These are phyloP conservation scores for Oxygymnocypris stewartii DNA, from an alignment of 2,113 vertebrate species.

Conservation along the genomic window DNA sequence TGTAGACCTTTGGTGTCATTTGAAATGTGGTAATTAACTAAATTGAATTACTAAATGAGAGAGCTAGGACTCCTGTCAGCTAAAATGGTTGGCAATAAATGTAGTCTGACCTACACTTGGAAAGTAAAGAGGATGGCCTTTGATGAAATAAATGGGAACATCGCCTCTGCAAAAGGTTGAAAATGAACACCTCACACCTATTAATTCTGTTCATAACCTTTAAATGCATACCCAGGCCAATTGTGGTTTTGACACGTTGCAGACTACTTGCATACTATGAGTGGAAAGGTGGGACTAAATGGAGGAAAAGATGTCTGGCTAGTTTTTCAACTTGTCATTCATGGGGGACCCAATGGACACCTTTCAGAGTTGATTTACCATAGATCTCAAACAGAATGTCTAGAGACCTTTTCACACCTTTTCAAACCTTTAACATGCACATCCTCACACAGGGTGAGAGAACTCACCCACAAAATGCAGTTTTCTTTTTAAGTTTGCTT, in stretches of 20 bases:
- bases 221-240: not conserved
- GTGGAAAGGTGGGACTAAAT: slow-evolving; percentile 24
- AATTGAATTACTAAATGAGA: slow-evolving; percentile 12
- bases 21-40: slow-evolving; percentile 1
- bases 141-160: slow-evolving; percentile 14
- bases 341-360: not conserved
- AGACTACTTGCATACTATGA: slow-evolving; percentile 26
- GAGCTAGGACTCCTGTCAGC: slow-evolving; percentile 1
- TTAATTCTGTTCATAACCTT: slow-evolving; percentile 35
- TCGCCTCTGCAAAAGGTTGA: slow-evolving; percentile 40
- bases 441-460: not conserved
- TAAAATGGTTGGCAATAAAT: slow-evolving; percentile 26
- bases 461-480: not conserved
- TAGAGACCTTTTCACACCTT: not conserved
- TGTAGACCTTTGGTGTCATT: not conserved
- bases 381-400: slow-evolving; percentile 16
- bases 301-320: slow-evolving; percentile 30
- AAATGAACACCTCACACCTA: slow-evolving; percentile 29
- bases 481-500: not conserved
- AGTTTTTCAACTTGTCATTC: slow-evolving; percentile 45
- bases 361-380: slow-evolving; percentile 43
- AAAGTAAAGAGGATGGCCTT: slow-evolving; percentile 10
- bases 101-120: slow-evolving; percentile 20
- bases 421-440: not conserved
- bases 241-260: slow-evolving; percentile 22